Evolutionary conservation across 2,797 vertebrate genomes (phyloP), one percentile per base, ranked within the genome.

Genomic region (Denticeps clupeoides): DNA sequence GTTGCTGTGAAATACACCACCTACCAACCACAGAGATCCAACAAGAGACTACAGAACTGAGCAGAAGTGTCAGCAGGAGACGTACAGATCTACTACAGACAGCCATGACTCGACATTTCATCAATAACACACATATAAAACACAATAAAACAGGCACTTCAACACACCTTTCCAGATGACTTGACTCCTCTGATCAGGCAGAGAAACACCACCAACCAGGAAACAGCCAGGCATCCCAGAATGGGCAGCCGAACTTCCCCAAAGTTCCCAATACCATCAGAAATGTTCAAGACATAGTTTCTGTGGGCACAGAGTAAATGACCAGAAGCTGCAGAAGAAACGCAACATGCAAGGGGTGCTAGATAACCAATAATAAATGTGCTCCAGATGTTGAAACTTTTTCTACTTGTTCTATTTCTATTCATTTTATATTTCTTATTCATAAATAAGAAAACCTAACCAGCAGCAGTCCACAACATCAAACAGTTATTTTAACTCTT

Each of bases 1-100:
- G 95, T 99, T 53, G 95, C 94, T 2, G 95, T 98, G 78, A 99
- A 98, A 72, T 99, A 99, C 48, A 99, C 95, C 71, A 98, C 95
- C 93, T 99, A 69, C n/a, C 0, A 40, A 32, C 1, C 41, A 7
- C 7, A 60, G 45, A 53, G 27, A 63, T 19, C 33, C 5, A 41
- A 5, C 13, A 43, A 60, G 6, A 37, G n/a, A n/a, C n/a, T n/a
- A n/a, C n/a, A n/a, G n/a, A n/a, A n/a, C n/a, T n/a, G n/a, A n/a
- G n/a, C n/a, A n/a, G n/a, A n/a, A n/a, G n/a, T n/a, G n/a, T n/a
- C n/a, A n/a, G n/a, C n/a, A n/a, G n/a, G n/a, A n/a, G n/a, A n/a
- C n/a, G n/a, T n/a, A n/a, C n/a, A n/a, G n/a, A n/a, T n/a, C n/a
- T n/a, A n/a, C n/a, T n/a, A n/a, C n/a, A n/a, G n/a, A n/a, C n/a